Base-by-base conservation (phyloP, 2,888 invertebrate species). In the Agriotes lineatus region DNA sequence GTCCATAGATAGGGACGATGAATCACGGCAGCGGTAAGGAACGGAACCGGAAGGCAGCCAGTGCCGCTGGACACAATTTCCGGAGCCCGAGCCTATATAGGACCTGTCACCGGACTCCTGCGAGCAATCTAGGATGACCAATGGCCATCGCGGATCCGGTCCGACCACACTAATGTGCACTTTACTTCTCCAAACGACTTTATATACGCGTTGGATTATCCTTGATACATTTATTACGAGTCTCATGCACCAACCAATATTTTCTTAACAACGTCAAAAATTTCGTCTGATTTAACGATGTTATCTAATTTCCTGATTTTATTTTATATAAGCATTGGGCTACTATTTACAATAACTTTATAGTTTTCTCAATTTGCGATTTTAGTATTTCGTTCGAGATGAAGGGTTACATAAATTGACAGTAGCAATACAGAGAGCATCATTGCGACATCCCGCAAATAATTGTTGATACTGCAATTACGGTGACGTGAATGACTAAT, bases 61-160 rank as follows among this genome's bases (percentile, higher is more conserved):
- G 80, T 77, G 79, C 79, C 81, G 81, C 80, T 82, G 83, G 83
- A 83, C 83, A 84, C 83, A 84, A 84, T 84, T 84, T 84, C 84
- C 84, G 82, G 82, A 74, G 76, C 78, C 77, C 78, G 76, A 75
- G 80, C 79, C 80, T 81, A 79, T 81, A 80, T 80, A 80, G 78
- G 76, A 81, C 76, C 80, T 80, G 82, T 82, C 82, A 80, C 77
- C 79, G 78, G 76, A 76, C 74, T 74, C 77, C 75, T 74, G 81
- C 78, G 79, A 79, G 82, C 83, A 82, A 83, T 83, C 83, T 83
- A 80, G 79, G 81, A 83, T 83, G 83, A 83, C 83, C 83, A 83
- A 83, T 83, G 83, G 82, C 81, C 80, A 79, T 79, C 72, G 75
- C 76, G 79, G 81, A 80, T 81, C 81, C 82, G 82, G 81, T 75